Base-by-base conservation (phyloP, 2,888 invertebrate genomes). In the Athrips mouffetella region DNA sequence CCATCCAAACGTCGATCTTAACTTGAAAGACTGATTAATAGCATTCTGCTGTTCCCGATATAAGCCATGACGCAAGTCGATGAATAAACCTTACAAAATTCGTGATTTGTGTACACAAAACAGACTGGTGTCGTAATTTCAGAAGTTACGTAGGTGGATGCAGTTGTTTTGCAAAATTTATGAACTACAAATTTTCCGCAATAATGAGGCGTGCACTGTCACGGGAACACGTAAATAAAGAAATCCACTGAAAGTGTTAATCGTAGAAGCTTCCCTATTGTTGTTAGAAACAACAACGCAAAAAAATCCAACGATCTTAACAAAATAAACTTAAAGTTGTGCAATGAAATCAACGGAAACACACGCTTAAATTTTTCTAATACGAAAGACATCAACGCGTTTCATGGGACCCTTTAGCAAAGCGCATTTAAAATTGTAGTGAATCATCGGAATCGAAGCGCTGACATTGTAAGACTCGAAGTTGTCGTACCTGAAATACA, bases 1-100 rank as follows among this genome's bases (percentile, higher is more conserved):
- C 68, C 58, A 47, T 45, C 51, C 54, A 63, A 63, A 62, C 58
- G 61, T 65, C 62, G 53, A 66, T 66, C 63, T 60, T 51, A 60
- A 58, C 54, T 66, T 56, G 55, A 59, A 65, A 57, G 25, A 47
- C 61, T 73, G 66, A 76, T 70, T 59, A 73, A 76, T 68, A 59
- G 59, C 55, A 49, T 53, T 63, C 65, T 70, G 67, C 50, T 65
- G 39, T 40, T 58, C 69, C 67, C 69, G 65, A 76, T 73, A 64
- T 73, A 68, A 60, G 59, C 52, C 53, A 58, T 81, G 79, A 80
- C 79, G 77, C 73, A 71, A 63, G 62, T 56, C 55, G 60, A 54
- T 60, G 48, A 57, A 60, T 62, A 54, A 59, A 59, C 51, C 49
- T 49, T 54, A 58, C 58, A 51, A 60, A 60, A 58, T 57, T 50